Evolutionary conservation across 1,140 invertebrate species (phyloP), one percentile per base, ranked within the genome.

Genomic region (Trichomalopsis sarcophagae): DNA sequence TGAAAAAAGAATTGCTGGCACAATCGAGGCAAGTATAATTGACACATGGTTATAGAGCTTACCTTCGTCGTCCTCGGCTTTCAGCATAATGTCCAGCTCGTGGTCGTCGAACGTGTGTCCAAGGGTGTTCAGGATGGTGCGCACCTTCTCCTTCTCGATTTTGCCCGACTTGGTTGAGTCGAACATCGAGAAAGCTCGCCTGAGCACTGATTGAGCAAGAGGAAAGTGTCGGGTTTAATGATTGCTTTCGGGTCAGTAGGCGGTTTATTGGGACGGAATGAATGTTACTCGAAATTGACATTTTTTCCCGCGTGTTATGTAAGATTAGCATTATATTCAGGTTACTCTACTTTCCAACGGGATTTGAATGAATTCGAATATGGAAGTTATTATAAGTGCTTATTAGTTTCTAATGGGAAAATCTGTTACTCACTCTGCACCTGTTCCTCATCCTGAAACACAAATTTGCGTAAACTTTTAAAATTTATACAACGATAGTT

Each of bases 181-280:
- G 92, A 97, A 97, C 96, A 96, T 96, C 88, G 95, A 95, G 92
- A 97, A 97, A 10, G 96, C 96, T 86, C 95, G 94, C 84, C 94
- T 94, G 44, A 96, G 94, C 94, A 96, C 96, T 96, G 91, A 33
- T 77, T 6, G 36, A 74, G 5, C 10, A 40, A 71, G 7, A 23
- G 7, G 5, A 36, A 40, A 36, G 17, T 6, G 17, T 21, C 5
- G 21, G 6, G 55, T 62, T 62, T 62, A 62, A n/a, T 62, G n/a
- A 62, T n/a, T 62, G 55, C 55, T 3, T 62, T 62, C 17, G 21
- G 55, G 17, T 62, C 17, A 21, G 17, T 7, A 14, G 17, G 14
- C 21, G 17, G 21, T 21, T 62, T 62, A 62, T 62, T 62, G 21
- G 21, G 55, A 62, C 55, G 55, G 55, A 62, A 62, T 0, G 6